A percentile compares a stretch with the other conserved stretches of the same genome.
phyloP scores from a whole-genome alignment of 2,888 invertebrate genomes.

The Lepidocyrtoides sp. region DNA sequence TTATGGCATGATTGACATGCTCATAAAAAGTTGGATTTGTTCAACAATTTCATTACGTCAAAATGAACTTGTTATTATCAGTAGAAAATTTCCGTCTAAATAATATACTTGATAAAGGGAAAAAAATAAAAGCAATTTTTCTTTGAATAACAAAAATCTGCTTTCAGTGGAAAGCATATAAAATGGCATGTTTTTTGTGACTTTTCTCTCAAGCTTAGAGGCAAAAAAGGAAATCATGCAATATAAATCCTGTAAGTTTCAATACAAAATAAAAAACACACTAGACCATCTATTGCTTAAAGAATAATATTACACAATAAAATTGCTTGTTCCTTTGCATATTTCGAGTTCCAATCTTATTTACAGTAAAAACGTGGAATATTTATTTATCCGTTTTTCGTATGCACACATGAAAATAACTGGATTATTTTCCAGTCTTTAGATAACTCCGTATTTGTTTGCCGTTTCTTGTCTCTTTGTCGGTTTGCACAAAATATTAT shows the following conservation, averaged over 20 bases:
- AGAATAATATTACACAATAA: background rate
- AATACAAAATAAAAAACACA: background rate
- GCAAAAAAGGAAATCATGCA: background rate
- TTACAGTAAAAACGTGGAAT: background rate
- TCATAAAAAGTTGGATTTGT: no score
- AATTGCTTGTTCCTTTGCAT: background rate
- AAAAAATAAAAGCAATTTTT: no score
- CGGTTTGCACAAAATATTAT: constrained; percentile 44
- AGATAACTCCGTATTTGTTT: background rate
- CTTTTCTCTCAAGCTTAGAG: no score
- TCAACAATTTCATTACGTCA: background rate
- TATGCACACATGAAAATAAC: background rate
- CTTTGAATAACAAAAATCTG: no score
- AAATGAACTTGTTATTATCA: background rate
- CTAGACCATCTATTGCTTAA: background rate
- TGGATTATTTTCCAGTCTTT: background rate
- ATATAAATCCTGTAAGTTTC: background rate
- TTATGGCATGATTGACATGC: no score
- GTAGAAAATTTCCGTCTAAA: background rate
- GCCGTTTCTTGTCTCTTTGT: background rate
- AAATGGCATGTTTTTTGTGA: no score
- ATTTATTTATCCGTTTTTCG: background rate
- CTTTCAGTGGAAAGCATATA: no score
- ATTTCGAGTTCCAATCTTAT: background rate
- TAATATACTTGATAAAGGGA: background rate